phyloP scores from a whole-genome alignment of 2,888 invertebrate genomes.

The Chirona hameri region DNA sequence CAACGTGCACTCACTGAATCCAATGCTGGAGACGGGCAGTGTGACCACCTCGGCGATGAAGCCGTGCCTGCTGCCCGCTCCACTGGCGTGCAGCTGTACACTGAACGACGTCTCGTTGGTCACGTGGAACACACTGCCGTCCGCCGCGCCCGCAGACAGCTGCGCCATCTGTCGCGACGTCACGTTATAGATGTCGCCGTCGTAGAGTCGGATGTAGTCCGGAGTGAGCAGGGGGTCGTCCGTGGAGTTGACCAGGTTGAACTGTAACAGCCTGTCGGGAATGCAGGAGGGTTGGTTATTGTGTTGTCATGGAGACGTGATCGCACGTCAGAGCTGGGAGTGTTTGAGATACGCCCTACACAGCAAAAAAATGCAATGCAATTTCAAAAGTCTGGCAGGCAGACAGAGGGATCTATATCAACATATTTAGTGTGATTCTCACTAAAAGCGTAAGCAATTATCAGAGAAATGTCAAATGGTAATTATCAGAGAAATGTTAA shows the following conservation, averaged over 20 bases:
- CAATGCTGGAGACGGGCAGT: slow-evolving; percentile 84
- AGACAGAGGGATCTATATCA: too few species aligned
- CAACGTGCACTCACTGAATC: slow-evolving; percentile 66
- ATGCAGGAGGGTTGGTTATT: neutral
- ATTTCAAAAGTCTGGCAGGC: too few species aligned
- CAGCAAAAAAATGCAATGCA: too few species aligned
- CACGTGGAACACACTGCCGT: slow-evolving; percentile 68
- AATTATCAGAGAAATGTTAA: too few species aligned
- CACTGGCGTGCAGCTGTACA: slow-evolving; percentile 87
- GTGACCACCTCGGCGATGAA: slow-evolving; percentile 97
- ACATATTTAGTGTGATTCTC: too few species aligned
- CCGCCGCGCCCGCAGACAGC: slow-evolving; percentile 61
- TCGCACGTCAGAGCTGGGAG: too few species aligned
- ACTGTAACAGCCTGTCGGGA: slow-evolving; percentile 67
- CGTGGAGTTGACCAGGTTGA: slow-evolving; percentile 86
- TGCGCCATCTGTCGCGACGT: slow-evolving; percentile 70
- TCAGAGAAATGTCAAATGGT: too few species aligned
- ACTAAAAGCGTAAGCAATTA: too few species aligned
- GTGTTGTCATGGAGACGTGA: too few species aligned
- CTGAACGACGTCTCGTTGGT: slow-evolving; percentile 58
- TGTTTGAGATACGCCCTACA: too few species aligned
- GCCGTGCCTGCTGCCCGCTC: slow-evolving; percentile 88
- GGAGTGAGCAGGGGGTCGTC: slow-evolving; percentile 54
- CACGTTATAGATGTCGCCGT: slow-evolving; percentile 87
- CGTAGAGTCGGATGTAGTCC: slow-evolving; percentile 80